Evolutionary conservation across 2,888 invertebrate species (phyloP).

Genomic region (Eupeodes latifasciatus): DNA sequence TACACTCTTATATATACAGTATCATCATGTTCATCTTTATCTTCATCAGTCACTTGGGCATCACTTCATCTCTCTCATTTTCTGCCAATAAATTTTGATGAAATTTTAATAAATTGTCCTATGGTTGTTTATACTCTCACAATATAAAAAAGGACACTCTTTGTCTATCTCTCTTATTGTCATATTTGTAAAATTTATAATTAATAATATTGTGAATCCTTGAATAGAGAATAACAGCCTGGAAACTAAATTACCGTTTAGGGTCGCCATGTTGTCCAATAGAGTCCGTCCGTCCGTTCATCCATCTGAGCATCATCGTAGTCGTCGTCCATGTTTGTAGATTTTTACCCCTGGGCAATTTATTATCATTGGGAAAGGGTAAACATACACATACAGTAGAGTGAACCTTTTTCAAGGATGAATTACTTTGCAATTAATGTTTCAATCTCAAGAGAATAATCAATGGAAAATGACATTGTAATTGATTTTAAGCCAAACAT

Average conservation of each 20-base stretch:
- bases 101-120: constrained; percentile 63
- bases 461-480: constrained; percentile 75
- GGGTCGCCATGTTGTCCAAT: not conserved
- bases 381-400: no score
- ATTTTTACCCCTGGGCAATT: constrained; percentile 59
- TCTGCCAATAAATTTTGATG: constrained; percentile 32
- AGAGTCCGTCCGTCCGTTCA: no score
- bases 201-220: constrained; percentile 63
- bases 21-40: no score
- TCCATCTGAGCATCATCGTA: no score
- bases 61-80: not conserved
- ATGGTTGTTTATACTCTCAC: not conserved
- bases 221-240: constrained; percentile 19
- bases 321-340: constrained; percentile 17
- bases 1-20: not conserved
- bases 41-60: not conserved
- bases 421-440: constrained; percentile 73
- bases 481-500: constrained; percentile 73
- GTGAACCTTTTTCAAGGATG: constrained; percentile 37
- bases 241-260: constrained; percentile 44
- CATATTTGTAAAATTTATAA: constrained; percentile 51
- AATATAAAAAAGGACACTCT: not conserved
- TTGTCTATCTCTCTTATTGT: constrained; percentile 29
- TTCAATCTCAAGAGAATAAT: constrained; percentile 73
- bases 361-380: constrained; percentile 24